Conservation (phyloP, 2,797 vertebrate species). For the Pristis pectinata region DNA sequence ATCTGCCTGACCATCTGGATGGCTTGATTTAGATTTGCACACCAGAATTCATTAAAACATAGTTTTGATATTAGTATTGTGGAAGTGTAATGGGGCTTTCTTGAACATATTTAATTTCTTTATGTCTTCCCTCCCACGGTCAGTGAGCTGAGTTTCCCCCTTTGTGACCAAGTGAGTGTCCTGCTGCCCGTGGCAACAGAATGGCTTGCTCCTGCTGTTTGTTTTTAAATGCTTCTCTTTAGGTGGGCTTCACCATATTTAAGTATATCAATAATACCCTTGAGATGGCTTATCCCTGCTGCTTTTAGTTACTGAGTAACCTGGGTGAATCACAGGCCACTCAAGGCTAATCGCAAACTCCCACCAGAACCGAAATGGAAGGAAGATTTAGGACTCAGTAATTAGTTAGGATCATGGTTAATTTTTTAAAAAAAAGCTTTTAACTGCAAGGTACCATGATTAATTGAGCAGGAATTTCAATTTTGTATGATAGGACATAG, state of each 20-base stretch:
- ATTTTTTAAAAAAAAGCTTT: background rate
- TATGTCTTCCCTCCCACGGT: background rate
- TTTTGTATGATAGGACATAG: background rate
- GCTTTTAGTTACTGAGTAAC: constrained; percentile 23
- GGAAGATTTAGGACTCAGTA: background rate
- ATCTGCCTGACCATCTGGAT: background rate
- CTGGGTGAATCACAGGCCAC: background rate
- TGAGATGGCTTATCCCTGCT: constrained; percentile 25
- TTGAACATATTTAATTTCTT: constrained; percentile 1
- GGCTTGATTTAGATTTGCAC: background rate
- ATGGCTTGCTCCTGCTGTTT: background rate
- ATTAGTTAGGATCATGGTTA: background rate
- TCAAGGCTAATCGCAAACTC: background rate
- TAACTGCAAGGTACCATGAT: too few species aligned
- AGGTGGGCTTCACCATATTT: background rate
- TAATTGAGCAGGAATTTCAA: background rate
- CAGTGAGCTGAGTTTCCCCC: background rate
- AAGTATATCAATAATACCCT: constrained; percentile 1
- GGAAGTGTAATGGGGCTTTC: background rate
- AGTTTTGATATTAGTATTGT: background rate
- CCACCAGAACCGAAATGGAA: background rate
- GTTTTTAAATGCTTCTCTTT: constrained; percentile 10
- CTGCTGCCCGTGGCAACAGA: background rate
- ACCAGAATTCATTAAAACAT: background rate
- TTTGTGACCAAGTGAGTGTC: background rate